These are phyloP conservation scores for Turritopsis dohrnii DNA, from an alignment of 30 jellyfish, hydroid and myxozoan genomes.

Conservation along the genomic window DNA sequence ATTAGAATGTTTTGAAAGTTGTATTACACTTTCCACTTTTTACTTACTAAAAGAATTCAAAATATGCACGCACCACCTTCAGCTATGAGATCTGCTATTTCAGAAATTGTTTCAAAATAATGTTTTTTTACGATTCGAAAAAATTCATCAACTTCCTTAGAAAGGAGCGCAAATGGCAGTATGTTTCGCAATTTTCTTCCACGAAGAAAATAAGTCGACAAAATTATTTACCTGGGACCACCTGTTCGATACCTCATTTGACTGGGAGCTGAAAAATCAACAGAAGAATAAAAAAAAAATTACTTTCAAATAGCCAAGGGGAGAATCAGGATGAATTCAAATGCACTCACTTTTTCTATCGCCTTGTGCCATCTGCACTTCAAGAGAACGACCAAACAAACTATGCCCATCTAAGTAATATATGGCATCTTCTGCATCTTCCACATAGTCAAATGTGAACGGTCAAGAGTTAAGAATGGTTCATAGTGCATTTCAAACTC, in stretches of 20 bases:
- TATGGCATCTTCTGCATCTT: constrained; percentile 98
- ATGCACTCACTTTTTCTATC: constrained; percentile 81
- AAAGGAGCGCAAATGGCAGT: no score
- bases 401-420: constrained; percentile 75
- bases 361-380: constrained; percentile 86
- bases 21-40: no score
- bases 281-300: constrained; percentile 2
- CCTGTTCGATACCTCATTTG: constrained; percentile 63
- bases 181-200: no score
- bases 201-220: no score
- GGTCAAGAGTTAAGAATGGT: constrained; percentile 32
- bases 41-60: no score
- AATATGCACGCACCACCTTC: no score
- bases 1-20: no score
- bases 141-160: no score
- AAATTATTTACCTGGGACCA: constrained; percentile 1
- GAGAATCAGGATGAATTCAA: neutral
- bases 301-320: neutral
- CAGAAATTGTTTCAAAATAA: no score
- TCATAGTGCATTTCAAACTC: neutral
- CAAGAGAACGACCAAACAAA: constrained; percentile 72
- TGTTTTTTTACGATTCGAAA: no score
- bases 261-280: constrained; percentile 47
- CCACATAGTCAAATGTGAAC: constrained; percentile 70
- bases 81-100: no score